Percentiles rank a stretch among this genome's conserved stretches.
Conservation (phyloP, 2,888 invertebrate species). For the Leptinotarsa juncta region DNA sequence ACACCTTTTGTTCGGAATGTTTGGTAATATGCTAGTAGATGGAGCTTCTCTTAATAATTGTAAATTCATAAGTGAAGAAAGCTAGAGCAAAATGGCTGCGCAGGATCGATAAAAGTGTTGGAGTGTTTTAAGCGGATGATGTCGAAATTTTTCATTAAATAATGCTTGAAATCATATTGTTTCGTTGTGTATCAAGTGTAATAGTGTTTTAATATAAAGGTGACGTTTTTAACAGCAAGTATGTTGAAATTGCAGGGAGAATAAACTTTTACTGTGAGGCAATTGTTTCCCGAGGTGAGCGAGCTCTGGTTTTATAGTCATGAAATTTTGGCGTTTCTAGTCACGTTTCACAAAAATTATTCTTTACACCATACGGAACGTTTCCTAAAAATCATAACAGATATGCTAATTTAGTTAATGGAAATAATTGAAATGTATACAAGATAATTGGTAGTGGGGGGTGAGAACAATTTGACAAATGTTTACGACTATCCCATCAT, state of each 20-base stretch:
- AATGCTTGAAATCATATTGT: conserved; percentile 42
- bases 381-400: conserved; percentile 19
- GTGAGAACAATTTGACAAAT: conserved; percentile 59
- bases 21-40: too few species aligned
- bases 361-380: conserved; percentile 10
- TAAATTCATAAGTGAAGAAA: too few species aligned
- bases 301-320: conserved; percentile 38
- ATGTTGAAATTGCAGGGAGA: conserved; percentile 29
- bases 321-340: conserved; percentile 27
- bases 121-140: conserved; percentile 57
- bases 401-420: conserved; percentile 56
- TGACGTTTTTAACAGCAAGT: conserved; percentile 30
- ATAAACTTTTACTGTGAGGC: conserved; percentile 54
- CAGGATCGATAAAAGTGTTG: conserved; percentile 59
- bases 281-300: conserved; percentile 58
- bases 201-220: conserved; percentile 39
- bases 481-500: conserved; percentile 47
- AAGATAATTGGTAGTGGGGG: conserved; percentile 53
- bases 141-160: conserved; percentile 48
- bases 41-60: too few species aligned
- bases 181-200: conserved; percentile 5
- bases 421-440: conserved; percentile 62
- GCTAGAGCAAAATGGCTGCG: conserved; percentile 58
- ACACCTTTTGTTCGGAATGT: too few species aligned
- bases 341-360: background rate